Evolutionary conservation across 2,888 invertebrate genomes (phyloP).

Genomic region (Temnothorax rugatulus): DNA sequence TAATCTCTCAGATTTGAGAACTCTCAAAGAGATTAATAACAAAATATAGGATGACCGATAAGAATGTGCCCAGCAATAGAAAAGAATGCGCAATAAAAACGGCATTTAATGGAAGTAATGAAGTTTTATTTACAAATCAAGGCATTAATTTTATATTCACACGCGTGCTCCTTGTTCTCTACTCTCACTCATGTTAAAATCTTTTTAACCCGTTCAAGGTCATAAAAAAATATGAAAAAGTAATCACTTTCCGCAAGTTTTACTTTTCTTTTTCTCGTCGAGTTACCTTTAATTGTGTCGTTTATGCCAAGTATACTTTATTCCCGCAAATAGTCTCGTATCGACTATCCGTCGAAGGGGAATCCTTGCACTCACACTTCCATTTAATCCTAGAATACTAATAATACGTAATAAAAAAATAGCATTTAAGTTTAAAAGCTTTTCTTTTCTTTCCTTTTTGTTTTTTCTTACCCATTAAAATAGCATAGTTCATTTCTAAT

Average conservation of each 20-base stretch:
- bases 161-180: slow-evolving; percentile 71
- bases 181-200: slow-evolving; percentile 47
- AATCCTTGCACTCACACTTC: slow-evolving; percentile 6
- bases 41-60: background rate
- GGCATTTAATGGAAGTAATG: slow-evolving; percentile 81
- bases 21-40: background rate
- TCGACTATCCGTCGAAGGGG: background rate
- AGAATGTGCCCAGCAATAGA: background rate
- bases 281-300: slow-evolving; percentile 62
- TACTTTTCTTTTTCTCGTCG: slow-evolving; percentile 72
- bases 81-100: slow-evolving; percentile 21
- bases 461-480: slow-evolving; percentile 19
- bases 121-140: slow-evolving; percentile 86
- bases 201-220: slow-evolving; percentile 54
- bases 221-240: slow-evolving; percentile 30
- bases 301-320: slow-evolving; percentile 14
- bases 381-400: slow-evolving; percentile 42
- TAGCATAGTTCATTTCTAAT: slow-evolving; percentile 24
- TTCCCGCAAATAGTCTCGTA: background rate
- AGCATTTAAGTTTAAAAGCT: slow-evolving; percentile 18
- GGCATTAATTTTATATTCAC: slow-evolving; percentile 83
- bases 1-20: background rate
- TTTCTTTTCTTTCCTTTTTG: background rate
- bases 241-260: slow-evolving; percentile 63
- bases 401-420: slow-evolving; percentile 35